Evolutionary conservation across 37 sponge, comb jelly and placozoan genomes (phyloP).

Genomic region (Lycopodina hypogea): DNA sequence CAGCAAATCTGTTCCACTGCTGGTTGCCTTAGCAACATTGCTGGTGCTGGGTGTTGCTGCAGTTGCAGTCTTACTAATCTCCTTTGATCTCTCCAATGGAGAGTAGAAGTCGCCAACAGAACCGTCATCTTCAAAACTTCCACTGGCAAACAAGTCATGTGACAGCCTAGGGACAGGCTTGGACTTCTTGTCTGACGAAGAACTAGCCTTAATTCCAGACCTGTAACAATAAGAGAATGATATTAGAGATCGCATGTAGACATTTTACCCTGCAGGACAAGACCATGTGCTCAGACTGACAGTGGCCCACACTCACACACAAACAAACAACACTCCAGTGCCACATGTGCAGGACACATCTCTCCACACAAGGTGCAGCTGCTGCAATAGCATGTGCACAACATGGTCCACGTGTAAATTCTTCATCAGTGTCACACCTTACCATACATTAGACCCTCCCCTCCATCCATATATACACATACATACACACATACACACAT

Average conservation of each 20-base stretch:
- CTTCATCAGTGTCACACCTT: too few species aligned
- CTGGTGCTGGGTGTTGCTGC: neutral
- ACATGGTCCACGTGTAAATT: too few species aligned
- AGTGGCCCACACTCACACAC: neutral
- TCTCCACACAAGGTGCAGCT: too few species aligned
- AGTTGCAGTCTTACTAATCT: neutral
- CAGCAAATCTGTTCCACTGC: neutral
- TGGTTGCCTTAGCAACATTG: conserved; percentile 8
- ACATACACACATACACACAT: too few species aligned
- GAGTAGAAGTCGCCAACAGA: conserved; percentile 34
- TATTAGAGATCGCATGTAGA: too few species aligned
- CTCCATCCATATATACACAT: too few species aligned
- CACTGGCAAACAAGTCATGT: conserved; percentile 56
- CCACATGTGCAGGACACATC: too few species aligned
- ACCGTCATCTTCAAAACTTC: conserved; percentile 15
- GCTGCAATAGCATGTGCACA: too few species aligned
- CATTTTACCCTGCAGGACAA: too few species aligned
- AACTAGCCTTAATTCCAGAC: neutral
- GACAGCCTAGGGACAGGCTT: conserved; percentile 28
- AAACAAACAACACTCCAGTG: too few species aligned
- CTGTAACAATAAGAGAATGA: neutral
- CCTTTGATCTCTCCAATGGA: neutral
- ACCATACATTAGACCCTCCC: too few species aligned
- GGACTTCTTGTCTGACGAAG: conserved; percentile 13
- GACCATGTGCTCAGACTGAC: neutral